Evolutionary conservation across 37 sponge, comb jelly and placozoan species (phyloP).

Genomic region (Tethya wilhelma): DNA sequence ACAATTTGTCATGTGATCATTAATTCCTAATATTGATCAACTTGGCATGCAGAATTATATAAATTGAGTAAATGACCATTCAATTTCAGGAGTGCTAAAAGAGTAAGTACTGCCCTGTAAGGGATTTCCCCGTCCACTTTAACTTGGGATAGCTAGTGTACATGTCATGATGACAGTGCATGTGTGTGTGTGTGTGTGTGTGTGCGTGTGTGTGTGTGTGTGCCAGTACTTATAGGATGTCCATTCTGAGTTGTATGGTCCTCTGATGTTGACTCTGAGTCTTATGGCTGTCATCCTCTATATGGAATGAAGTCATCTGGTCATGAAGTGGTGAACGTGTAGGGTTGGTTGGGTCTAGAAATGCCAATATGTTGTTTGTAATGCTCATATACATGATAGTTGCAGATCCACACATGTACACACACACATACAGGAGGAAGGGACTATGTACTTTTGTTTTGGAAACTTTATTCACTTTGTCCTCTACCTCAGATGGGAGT

Average conservation of each 20-base stretch:
- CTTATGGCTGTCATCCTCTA: slow-evolving; percentile 86
- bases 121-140: too few relatives aligned
- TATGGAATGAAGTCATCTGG: slow-evolving; percentile 89
- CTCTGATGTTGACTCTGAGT: slow-evolving; percentile 83
- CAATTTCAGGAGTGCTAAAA: too few relatives aligned
- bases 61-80: too few relatives aligned
- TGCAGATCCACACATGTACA: neutral
- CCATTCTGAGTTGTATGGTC: slow-evolving; percentile 86
- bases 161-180: too few relatives aligned
- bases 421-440: too few relatives aligned
- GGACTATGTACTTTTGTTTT: too few relatives aligned
- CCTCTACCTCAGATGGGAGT: slow-evolving; percentile 78
- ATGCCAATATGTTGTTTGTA: neutral
- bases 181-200: neutral
- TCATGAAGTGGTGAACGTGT: slow-evolving; percentile 52
- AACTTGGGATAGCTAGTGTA: too few relatives aligned
- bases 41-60: too few relatives aligned
- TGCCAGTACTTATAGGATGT: slow-evolving; percentile 57
- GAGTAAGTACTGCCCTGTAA: too few relatives aligned
- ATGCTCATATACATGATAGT: neutral
- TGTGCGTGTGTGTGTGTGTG: too few relatives aligned
- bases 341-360: neutral
- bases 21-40: too few relatives aligned
- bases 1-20: too few relatives aligned
- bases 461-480: slow-evolving; percentile 80